phyloP scores from a whole-genome alignment of 2,113 vertebrate genomes.

The Nymphicus hollandicus region DNA sequence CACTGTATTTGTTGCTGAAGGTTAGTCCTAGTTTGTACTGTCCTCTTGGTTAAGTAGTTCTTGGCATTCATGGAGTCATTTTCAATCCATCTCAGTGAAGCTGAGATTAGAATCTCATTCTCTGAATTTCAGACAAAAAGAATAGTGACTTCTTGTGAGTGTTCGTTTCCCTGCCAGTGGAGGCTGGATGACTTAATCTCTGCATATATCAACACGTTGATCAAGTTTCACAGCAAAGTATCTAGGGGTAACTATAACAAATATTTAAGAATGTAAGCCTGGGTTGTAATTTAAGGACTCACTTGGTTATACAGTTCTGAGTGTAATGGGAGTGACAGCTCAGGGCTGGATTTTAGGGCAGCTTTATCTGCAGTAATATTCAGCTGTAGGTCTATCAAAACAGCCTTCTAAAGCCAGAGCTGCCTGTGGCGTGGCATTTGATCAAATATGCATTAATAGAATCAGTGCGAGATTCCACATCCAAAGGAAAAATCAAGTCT shows the following conservation, averaged over 20 bases:
- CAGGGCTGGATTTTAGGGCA: background rate
- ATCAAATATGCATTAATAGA: constrained; percentile 16
- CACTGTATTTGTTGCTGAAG: background rate
- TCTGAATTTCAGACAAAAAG: background rate
- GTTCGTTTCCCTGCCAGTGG: background rate
- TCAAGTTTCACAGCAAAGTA: constrained; percentile 45
- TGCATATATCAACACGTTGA: constrained; percentile 27
- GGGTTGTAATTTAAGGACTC: background rate
- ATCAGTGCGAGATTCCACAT: background rate
- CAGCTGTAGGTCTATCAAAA: constrained; percentile 9
- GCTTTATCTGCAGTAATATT: background rate
- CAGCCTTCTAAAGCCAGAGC: background rate
- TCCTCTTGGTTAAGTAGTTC: background rate
- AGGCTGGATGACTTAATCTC: constrained; percentile 37
- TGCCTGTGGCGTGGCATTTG: constrained; percentile 26
- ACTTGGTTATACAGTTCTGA: background rate
- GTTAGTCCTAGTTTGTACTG: background rate
- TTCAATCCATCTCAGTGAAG: background rate
- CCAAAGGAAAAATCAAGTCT: background rate
- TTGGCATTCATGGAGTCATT: fast-evolving
- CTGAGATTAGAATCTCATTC: background rate
- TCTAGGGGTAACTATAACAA: constrained; percentile 36
- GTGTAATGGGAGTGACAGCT: background rate
- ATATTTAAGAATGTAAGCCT: background rate
- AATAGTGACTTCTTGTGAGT: background rate